Conservation (phyloP, 2,888 invertebrate species). For the Halictus quadricinctus region DNA sequence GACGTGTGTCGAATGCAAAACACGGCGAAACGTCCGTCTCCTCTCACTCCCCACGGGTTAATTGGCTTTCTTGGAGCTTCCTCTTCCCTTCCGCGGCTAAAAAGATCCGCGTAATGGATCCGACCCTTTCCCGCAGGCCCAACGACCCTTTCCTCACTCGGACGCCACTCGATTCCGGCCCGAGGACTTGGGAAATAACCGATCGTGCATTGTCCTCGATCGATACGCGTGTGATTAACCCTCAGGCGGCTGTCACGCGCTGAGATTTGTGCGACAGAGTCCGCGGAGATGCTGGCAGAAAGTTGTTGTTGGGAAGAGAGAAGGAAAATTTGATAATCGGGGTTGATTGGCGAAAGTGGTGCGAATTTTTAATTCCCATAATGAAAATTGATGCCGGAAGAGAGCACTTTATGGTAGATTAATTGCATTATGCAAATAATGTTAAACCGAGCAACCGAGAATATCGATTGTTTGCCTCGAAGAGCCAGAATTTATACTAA, state of each 20-base stretch:
- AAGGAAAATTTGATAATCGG: neutral
- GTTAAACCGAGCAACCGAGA: no score
- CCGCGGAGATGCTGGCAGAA: neutral
- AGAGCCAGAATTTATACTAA: no score
- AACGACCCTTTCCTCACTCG: neutral
- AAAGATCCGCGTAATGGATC: slow-evolving; percentile 48
- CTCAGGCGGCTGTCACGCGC: neutral
- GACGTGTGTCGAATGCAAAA: slow-evolving; percentile 60
- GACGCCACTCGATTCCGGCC: slow-evolving; percentile 23
- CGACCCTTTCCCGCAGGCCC: neutral
- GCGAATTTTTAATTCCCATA: no score
- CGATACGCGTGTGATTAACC: neutral
- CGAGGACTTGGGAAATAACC: neutral
- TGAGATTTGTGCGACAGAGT: neutral
- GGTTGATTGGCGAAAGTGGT: neutral
- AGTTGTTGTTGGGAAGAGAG: neutral
- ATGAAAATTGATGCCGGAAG: no score
- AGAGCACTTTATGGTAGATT: no score
- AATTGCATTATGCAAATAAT: no score
- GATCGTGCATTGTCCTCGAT: neutral
- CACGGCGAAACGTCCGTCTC: slow-evolving; percentile 37
- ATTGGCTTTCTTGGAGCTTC: slow-evolving; percentile 50
- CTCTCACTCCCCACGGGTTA: slow-evolving; percentile 41
- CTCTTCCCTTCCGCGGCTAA: neutral
- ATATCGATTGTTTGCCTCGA: no score